These are phyloP conservation scores for Solen grandis DNA, from an alignment of 1,140 invertebrate genomes.

Conservation along the genomic window DNA sequence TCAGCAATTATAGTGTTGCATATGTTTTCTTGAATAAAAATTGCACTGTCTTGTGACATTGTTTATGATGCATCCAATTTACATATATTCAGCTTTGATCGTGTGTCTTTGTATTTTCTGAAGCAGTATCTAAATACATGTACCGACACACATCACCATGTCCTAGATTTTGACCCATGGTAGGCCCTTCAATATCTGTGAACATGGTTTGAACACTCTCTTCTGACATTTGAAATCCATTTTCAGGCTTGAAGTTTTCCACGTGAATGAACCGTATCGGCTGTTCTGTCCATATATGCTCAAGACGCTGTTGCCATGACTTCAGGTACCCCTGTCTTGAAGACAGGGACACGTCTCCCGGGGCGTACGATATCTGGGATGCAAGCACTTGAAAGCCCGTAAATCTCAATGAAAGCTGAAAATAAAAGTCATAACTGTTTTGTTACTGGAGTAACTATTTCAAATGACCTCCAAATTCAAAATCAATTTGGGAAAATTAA, in stretches of 20 bases:
- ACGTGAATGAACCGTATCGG: slow-evolving; percentile 38
- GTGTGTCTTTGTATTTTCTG: too few species aligned
- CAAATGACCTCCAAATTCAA: too few species aligned
- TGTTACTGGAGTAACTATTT: too few species aligned
- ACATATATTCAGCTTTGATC: too few species aligned
- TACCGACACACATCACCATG: too few species aligned
- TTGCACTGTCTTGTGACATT: too few species aligned
- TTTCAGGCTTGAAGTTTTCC: slow-evolving; percentile 8
- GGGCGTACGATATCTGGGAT: slow-evolving; percentile 27
- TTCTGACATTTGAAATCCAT: slow-evolving; percentile 27
- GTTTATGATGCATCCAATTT: too few species aligned
- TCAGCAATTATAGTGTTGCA: too few species aligned
- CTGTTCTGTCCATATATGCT: slow-evolving; percentile 7
- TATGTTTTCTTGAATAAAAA: too few species aligned
- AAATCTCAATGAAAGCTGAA: slow-evolving; percentile 30
- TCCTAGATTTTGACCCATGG: slow-evolving; percentile 37
- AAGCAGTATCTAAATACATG: too few species aligned
- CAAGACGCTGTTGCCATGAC: slow-evolving; percentile 3
- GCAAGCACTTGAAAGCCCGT: slow-evolving; percentile 34
- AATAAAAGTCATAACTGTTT: neutral
- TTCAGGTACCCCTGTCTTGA: slow-evolving; percentile 5
- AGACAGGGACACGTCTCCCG: neutral
- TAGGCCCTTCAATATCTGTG: neutral
- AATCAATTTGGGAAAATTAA: neutral
- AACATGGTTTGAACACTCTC: neutral